phyloP scores from a whole-genome alignment of 1,140 invertebrate species.

The Myzus persicae region DNA sequence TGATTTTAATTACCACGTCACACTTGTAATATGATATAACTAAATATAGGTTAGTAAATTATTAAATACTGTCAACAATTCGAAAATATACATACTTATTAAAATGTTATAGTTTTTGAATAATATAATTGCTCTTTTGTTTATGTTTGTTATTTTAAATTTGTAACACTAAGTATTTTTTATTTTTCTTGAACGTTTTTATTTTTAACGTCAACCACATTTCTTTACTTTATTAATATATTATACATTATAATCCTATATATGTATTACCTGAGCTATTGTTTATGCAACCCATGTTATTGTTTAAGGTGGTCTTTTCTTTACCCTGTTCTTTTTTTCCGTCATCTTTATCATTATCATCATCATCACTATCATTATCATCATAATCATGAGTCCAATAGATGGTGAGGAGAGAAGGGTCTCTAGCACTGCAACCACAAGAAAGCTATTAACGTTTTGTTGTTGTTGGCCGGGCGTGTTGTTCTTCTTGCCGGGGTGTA shows the following conservation, averaged over 20 bases:
- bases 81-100: not conserved
- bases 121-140: not conserved
- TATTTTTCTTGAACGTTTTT: not conserved
- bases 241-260: not conserved
- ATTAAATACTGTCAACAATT: not conserved
- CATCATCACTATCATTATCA: not conserved
- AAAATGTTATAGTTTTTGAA: not conserved
- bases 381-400: not conserved
- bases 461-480: conserved; percentile 52
- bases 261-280: not conserved
- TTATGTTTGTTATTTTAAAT: not conserved
- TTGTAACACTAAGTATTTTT: not conserved
- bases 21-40: not conserved
- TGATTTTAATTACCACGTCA: not conserved
- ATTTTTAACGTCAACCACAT: not conserved
- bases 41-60: not conserved
- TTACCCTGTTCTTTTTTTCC: conserved; percentile 11
- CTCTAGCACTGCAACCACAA: conserved; percentile 7
- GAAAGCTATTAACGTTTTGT: conserved; percentile 58
- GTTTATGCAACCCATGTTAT: conserved; percentile 22
- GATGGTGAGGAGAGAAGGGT: not conserved
- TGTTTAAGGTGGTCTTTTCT: conserved; percentile 39
- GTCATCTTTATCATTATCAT: not conserved
- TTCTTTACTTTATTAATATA: not conserved
- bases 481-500: conserved; percentile 42